Base-by-base conservation (phyloP, 2,113 vertebrate genomes). In the Nothocercus nigrocapillus region DNA sequence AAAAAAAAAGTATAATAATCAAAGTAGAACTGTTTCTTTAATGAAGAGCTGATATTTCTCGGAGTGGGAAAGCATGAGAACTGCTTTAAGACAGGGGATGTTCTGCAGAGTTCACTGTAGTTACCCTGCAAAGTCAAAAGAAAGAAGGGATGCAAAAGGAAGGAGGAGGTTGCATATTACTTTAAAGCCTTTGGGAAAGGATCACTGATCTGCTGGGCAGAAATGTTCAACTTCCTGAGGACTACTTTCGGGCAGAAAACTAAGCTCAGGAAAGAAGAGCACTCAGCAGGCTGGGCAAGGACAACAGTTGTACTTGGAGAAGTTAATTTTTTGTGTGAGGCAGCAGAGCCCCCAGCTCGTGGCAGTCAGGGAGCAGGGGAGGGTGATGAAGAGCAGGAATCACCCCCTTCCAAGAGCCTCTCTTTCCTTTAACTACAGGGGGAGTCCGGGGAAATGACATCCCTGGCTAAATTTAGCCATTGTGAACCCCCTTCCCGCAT, bases 341-440 rank as follows among this genome's bases (percentile, higher is more conserved):
- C 69, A 79, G 78, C 62, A 72, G 90, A 79, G 68, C 91, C 74
- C 59, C 85, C 16, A 11, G 58, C 40, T 84, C 88, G 56, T 10
- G 0, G 85, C 80, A 92, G 80, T 21, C 77, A 18, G 88, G 66
- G 69, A 90, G 68, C 77, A 7, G 44, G 0, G 5, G n/a, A 32
- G 81, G 89, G 91, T 5, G 38, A 88, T 64, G 68, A 19, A 6
- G 82, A 94, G 79, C 3, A 1, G 85, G 79, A 81, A 58, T 76
- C 58, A 56, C 82, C 62, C 63, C 66, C 78, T 36, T 36, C 12
- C 2, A 64, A 70, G 81, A 94, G 74, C 86, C 53, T 95, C 78
- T 95, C 74, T 87, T 93, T 82, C 94, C 95, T 96, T 95, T 96
- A 96, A 91, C 94, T 82, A 94, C 89, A 92, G 94, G 92, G 95